These are phyloP conservation scores for Falcaria lacertinaria DNA, from an alignment of 2,888 invertebrate genomes.

Conservation along the genomic window DNA sequence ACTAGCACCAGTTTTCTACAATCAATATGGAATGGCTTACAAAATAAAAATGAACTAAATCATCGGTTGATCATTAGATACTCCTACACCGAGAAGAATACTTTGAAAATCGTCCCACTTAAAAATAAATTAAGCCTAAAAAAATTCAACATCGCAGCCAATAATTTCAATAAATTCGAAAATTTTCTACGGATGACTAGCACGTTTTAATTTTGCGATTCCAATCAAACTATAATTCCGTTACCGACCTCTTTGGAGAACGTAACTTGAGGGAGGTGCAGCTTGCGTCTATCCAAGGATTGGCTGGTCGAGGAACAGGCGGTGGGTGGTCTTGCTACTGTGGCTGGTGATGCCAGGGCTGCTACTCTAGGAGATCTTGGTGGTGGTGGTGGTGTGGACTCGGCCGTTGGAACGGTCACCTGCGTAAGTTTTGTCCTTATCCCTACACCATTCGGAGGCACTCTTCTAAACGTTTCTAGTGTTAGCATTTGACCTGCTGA, in stretches of 20 bases:
- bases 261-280: constrained; percentile 89
- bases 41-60: not conserved
- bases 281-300: constrained; percentile 80
- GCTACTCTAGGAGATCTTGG: constrained; percentile 61
- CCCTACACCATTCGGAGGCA: constrained; percentile 64
- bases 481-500: constrained; percentile 85
- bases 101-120: not conserved
- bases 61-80: too few species aligned
- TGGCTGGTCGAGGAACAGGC: constrained; percentile 85
- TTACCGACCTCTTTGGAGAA: constrained; percentile 96
- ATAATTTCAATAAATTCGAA: constrained; percentile 19
- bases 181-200: constrained; percentile 34
- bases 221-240: constrained; percentile 86
- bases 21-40: constrained; percentile 8
- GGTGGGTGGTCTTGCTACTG: constrained; percentile 81
- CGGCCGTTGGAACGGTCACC: constrained; percentile 51
- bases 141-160: constrained; percentile 13
- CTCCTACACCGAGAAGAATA: too few species aligned
- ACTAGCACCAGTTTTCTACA: constrained; percentile 46
- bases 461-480: constrained; percentile 85
- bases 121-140: constrained; percentile 24
- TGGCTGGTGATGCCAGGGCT: constrained; percentile 59
- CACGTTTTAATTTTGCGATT: constrained; percentile 12
- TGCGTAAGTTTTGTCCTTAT: constrained; percentile 46
- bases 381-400: constrained; percentile 63